These are phyloP conservation scores for Lithobates pipiens DNA, from an alignment of 2,797 vertebrate species.

Conservation along the genomic window DNA sequence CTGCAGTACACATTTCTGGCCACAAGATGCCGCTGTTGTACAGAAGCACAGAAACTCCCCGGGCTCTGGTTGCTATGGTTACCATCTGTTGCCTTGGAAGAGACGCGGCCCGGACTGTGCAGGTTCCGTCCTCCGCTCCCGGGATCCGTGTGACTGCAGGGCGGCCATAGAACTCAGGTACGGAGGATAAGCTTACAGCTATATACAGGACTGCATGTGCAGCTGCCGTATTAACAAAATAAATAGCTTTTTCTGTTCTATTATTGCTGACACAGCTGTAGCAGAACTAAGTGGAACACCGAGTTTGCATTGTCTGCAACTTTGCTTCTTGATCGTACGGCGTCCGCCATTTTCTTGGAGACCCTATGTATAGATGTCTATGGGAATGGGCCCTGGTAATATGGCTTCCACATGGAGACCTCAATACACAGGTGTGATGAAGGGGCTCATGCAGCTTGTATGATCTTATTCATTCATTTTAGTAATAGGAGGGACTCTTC, in stretches of 20 bases:
- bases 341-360: constrained; percentile 6
- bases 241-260: neutral
- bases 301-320: neutral
- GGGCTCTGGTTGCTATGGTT: neutral
- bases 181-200: too few species aligned
- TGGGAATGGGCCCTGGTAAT: neutral
- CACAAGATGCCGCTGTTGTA: neutral
- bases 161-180: neutral
- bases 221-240: neutral
- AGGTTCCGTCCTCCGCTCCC: neutral
- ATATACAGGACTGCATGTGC: neutral
- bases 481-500: too few species aligned
- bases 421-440: neutral
- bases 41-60: too few species aligned
- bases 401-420: neutral
- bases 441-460: too few species aligned
- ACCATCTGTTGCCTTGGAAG: constrained; percentile 4
- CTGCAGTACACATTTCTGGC: neutral
- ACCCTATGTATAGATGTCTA: neutral
- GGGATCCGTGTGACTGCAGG: neutral
- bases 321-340: too few species aligned
- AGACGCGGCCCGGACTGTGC: neutral
- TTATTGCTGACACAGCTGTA: too few species aligned
- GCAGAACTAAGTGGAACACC: neutral
- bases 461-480: too few species aligned